Conservation (phyloP, 92 coral and sea anemone species). For the Muricea muricata region DNA sequence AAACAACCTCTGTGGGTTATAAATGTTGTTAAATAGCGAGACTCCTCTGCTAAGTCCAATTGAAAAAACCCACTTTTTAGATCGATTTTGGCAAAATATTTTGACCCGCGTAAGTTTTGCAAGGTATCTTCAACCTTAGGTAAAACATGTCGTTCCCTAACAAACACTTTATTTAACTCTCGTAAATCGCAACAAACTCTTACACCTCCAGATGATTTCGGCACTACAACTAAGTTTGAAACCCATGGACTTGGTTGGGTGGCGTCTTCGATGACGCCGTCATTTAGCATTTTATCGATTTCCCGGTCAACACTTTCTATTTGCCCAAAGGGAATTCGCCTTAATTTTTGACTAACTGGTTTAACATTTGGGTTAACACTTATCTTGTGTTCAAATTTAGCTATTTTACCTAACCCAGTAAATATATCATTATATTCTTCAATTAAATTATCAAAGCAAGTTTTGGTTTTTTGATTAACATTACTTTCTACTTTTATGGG, state of each 20-base stretch:
- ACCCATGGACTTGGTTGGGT: constrained; percentile 55
- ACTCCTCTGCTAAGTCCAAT: constrained; percentile 38
- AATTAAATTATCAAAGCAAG: background rate
- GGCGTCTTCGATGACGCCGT: constrained; percentile 47
- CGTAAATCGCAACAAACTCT: constrained; percentile 54
- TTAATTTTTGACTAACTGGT: constrained; percentile 46
- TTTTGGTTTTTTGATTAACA: background rate
- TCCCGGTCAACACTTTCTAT: constrained; percentile 59
- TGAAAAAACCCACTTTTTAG: constrained; percentile 30
- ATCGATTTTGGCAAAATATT: constrained; percentile 30
- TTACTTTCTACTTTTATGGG: background rate
- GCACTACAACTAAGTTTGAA: constrained; percentile 49
- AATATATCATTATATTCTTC: constrained; percentile 37
- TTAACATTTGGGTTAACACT: constrained; percentile 35
- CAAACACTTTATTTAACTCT: constrained; percentile 54
- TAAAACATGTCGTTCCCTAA: constrained; percentile 60
- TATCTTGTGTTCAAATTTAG: constrained; percentile 51
- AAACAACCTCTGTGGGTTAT: constrained; percentile 36
- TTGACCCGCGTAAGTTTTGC: constrained; percentile 48
- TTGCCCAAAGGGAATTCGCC: constrained; percentile 56
- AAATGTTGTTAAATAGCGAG: constrained; percentile 45
- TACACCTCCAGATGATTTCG: constrained; percentile 46
- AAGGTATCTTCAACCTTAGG: constrained; percentile 64
- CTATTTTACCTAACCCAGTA: constrained; percentile 52
- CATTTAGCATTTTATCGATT: constrained; percentile 59